Percentiles rank a stretch among this genome's conserved stretches.
Conservation (phyloP, 1,140 invertebrate species). For the Drosophila biarmipes region DNA sequence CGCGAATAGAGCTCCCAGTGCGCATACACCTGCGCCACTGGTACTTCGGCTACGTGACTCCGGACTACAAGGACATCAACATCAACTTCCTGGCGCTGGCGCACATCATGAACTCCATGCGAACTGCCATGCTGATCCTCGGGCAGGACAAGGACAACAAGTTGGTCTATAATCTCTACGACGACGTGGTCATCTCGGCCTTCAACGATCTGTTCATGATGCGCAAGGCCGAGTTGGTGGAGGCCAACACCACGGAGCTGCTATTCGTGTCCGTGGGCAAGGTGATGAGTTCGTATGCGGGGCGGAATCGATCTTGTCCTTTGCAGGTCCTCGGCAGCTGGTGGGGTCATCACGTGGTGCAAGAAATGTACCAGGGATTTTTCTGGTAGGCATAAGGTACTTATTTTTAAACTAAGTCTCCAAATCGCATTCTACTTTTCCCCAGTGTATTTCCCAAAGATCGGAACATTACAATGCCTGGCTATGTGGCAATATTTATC, state of each 20-base stretch:
- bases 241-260: slow-evolving; percentile 61
- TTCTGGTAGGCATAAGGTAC: slow-evolving; percentile 33
- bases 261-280: slow-evolving; percentile 52
- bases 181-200: slow-evolving; percentile 62
- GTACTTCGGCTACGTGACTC: slow-evolving; percentile 60
- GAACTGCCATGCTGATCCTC: slow-evolving; percentile 59
- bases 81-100: slow-evolving; percentile 58
- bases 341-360: slow-evolving; percentile 44
- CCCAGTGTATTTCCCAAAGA: slow-evolving; percentile 61
- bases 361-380: not conserved
- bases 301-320: slow-evolving; percentile 52
- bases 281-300: slow-evolving; percentile 31
- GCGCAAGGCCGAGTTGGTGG: slow-evolving; percentile 60
- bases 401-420: not conserved
- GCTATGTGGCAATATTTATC: slow-evolving; percentile 65
- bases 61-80: slow-evolving; percentile 63
- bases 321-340: slow-evolving; percentile 58
- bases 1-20: slow-evolving; percentile 50
- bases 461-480: slow-evolving; percentile 30
- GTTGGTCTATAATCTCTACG: slow-evolving; percentile 64
- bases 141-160: slow-evolving; percentile 52
- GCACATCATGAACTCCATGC: slow-evolving; percentile 61
- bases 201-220: slow-evolving; percentile 68
- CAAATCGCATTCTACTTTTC: not conserved
- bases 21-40: slow-evolving; percentile 61